These are phyloP conservation scores for Chaetogeoica ovagalla DNA, from an alignment of 2,888 invertebrate genomes.

Conservation along the genomic window DNA sequence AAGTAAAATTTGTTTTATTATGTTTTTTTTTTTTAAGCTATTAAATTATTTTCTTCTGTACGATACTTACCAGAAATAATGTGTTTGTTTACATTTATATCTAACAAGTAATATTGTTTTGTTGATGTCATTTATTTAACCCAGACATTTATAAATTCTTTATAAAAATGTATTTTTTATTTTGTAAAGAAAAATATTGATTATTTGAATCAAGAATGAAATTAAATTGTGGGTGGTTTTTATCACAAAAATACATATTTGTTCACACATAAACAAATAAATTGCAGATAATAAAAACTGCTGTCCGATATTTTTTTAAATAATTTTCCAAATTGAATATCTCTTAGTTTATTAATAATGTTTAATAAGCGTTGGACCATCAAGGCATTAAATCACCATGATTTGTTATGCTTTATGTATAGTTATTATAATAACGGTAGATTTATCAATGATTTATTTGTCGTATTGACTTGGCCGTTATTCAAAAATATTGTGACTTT, in stretches of 20 bases:
- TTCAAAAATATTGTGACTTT: background rate
- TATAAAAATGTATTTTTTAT: too few relatives aligned
- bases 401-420: conserved; percentile 20
- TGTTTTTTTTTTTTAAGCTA: background rate
- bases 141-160: background rate
- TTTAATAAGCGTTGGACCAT: conserved; percentile 29
- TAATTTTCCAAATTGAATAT: conserved; percentile 12
- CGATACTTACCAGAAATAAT: background rate
- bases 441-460: background rate
- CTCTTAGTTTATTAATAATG: background rate
- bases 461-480: background rate
- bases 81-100: background rate
- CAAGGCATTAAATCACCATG: conserved; percentile 29
- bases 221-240: background rate
- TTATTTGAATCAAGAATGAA: background rate
- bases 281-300: background rate
- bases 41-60: background rate
- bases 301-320: background rate
- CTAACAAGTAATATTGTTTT: background rate
- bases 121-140: background rate
- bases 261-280: background rate
- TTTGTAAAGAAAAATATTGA: background rate
- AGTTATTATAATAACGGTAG: conserved; percentile 10
- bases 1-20: background rate
- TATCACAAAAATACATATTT: conserved; percentile 13